Base-by-base conservation (phyloP, 2,113 vertebrate genomes). In the Eulacestoma nigropectus region DNA sequence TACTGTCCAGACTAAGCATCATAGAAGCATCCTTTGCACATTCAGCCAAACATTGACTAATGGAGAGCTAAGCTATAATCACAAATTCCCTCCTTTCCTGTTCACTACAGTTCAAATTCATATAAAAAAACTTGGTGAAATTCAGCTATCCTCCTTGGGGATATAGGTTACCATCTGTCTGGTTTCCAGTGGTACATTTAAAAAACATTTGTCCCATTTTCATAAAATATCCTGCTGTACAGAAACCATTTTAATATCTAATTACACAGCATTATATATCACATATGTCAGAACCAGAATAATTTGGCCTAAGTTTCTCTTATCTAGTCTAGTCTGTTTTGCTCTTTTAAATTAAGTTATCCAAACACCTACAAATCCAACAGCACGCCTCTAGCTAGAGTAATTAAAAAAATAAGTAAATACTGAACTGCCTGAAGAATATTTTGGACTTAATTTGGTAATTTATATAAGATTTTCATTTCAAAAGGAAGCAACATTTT, bases 151-250 rank as follows among this genome's bases (percentile, higher is more conserved):
- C 67, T 96, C 93, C 95, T 95, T 96, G 96, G 93, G 94, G 94
- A 93, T 85, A 80, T 80, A 91, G 78, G 84, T 91, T 95, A 83
- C 94, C 96, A 96, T 96, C 91, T 96, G 91, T 94, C 93, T 95
- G 68, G 63, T 91, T 96, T 96, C 84, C 95, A 91, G 72, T 74
- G 75, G 67, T 92, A 96, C 92, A 93, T 96, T 97, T 93, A 88
- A 96, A 95, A 91, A 94, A 84, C 93, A 96, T 96, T 96, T 96
- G 93, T 93, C 85, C 90, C 70, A 74, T 95, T 95, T 93, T 94
- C 79, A 93, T 84, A 93, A 88, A 95, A 90, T 90, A 90, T 89
- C 90, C 93, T 94, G 78, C 88, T 93, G 82, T 75, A 96, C 83
- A 95, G 94, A 75, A 97, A 95, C 92, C 83, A 70, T 82, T 95